These are phyloP conservation scores for Drosophila setifemur DNA, from an alignment of 1,140 invertebrate species.

Conservation along the genomic window DNA sequence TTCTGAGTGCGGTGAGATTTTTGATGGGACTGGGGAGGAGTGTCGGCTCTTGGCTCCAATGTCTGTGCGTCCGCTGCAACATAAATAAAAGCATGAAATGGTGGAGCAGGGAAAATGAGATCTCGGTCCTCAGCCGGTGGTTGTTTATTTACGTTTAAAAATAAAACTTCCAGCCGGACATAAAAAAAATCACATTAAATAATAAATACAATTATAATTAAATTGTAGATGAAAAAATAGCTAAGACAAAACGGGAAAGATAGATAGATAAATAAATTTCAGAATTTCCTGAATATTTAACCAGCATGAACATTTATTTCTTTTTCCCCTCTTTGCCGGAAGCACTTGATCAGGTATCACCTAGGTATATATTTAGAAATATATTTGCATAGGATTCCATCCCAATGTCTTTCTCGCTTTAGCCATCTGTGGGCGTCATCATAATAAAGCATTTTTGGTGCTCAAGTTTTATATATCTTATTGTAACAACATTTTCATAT, in stretches of 20 bases:
- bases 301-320: slow-evolving; percentile 3
- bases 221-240: slow-evolving; percentile 44
- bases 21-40: background rate
- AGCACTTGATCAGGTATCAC: slow-evolving; percentile 66
- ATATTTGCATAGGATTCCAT: slow-evolving; percentile 13
- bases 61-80: slow-evolving; percentile 63
- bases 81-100: slow-evolving; percentile 57
- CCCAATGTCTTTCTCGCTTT: slow-evolving; percentile 41
- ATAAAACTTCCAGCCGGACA: slow-evolving; percentile 47
- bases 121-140: slow-evolving; percentile 54
- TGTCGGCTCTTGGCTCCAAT: slow-evolving; percentile 29
- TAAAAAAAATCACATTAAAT: slow-evolving; percentile 27
- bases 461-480: slow-evolving; percentile 58
- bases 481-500: slow-evolving; percentile 46
- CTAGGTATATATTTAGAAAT: slow-evolving; percentile 29
- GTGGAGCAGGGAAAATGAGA: slow-evolving; percentile 20
- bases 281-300: slow-evolving; percentile 46
- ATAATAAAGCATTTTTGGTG: slow-evolving; percentile 71
- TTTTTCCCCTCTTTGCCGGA: slow-evolving; percentile 32
- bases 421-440: slow-evolving; percentile 61
- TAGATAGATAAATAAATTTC: slow-evolving; percentile 42
- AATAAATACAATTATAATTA: slow-evolving; percentile 76
- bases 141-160: slow-evolving; percentile 78
- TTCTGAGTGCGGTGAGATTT: background rate
- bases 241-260: background rate